Base-by-base conservation (phyloP, 2,113 vertebrate species). In the Sigmodon hispidus region DNA sequence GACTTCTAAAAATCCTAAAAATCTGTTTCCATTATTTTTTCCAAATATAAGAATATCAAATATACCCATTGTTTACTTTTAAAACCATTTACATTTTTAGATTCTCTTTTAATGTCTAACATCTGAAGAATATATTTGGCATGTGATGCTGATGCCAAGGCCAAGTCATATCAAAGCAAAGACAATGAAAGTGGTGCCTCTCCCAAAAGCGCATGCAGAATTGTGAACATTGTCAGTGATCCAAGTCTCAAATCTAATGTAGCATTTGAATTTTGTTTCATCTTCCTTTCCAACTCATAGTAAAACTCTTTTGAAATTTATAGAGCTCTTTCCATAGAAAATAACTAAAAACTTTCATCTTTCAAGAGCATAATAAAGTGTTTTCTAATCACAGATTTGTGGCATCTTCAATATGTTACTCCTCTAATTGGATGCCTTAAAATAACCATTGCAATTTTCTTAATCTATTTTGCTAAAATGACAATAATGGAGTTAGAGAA, bases 381-480 rank as follows among this genome's bases (percentile, higher is more conserved):
- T 79, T 93, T 91, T 89, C 48, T 92, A 90, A 94, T 95, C 67
- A 79, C 29, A 94, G 67, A 89, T 94, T 73, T 95, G 70, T 84
- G 48, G 17, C 52, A 2, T 93, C 70, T 85, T 89, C 34, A 81
- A 65, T 80, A 48, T 73, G 34, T 50, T 8, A 2, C 24, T 70
- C 40, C 83, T 86, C 6, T 94, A 96, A 92, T 79, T 91, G 89
- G 94, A 89, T 88, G 72, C 34, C 76, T 95, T 91, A 94, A 97
- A 94, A 93, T 87, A 80, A 16, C 72, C 72, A 69, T 61, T 70
- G 61, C 3, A 88, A 0, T 52, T n/a, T 24, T 94, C 57, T 91
- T 81, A 93, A 94, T 91, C 65, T 96, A 87, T 95, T 93, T 97
- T 94, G 63, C 79, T 95, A 79, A 88, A 92, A 94, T 80, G 52